Evolutionary conservation across 2,113 vertebrate genomes (phyloP).

Genomic region (Ictalurus punctatus): DNA sequence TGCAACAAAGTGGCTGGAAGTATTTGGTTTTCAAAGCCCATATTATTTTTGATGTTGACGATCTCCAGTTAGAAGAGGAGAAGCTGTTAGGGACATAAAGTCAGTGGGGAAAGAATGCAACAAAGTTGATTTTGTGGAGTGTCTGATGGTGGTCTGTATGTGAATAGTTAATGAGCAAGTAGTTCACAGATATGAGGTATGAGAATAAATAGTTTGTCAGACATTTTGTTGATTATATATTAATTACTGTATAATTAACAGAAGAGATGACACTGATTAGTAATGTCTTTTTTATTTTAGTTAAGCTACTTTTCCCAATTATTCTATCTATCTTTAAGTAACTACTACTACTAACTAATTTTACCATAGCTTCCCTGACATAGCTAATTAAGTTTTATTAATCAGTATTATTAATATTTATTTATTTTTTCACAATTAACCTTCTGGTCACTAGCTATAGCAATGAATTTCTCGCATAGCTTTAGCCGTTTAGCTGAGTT

Average conservation of each 20-base stretch:
- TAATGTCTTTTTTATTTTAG: background rate
- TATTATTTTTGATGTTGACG: background rate
- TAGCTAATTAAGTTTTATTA: background rate
- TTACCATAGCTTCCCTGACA: background rate
- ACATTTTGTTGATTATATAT: background rate
- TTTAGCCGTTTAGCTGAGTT: background rate
- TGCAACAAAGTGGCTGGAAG: background rate
- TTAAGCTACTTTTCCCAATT: background rate
- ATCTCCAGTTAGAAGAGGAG: background rate
- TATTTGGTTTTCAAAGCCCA: background rate
- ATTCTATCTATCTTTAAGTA: background rate
- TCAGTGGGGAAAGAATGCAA: background rate
- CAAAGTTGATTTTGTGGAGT: background rate
- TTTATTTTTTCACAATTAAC: too few species aligned
- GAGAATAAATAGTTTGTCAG: background rate
- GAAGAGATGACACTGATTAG: too few species aligned
- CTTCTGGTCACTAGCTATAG: background rate
- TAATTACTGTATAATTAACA: background rate
- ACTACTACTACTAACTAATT: background rate
- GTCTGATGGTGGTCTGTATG: background rate
- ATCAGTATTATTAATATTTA: background rate
- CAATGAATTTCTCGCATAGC: background rate
- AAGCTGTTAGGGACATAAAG: background rate
- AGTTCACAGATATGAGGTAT: background rate
- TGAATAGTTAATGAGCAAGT: background rate